These are phyloP conservation scores for Brachypalpus laphriformis DNA, from an alignment of 2,888 invertebrate species.

Conservation along the genomic window DNA sequence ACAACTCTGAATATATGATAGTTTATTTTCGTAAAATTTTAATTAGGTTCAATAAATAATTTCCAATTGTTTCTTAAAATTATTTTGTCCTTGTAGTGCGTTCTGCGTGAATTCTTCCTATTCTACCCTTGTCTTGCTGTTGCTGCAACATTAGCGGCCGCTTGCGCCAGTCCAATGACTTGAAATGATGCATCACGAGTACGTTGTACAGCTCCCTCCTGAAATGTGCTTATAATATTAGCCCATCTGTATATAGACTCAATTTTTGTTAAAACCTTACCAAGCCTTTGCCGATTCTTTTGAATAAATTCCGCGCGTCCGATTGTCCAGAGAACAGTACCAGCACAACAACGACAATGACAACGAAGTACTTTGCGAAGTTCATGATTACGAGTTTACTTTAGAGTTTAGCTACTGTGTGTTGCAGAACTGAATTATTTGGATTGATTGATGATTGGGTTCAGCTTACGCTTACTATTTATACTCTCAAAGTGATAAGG, in stretches of 20 bases:
- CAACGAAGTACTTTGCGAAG: slow-evolving; percentile 75
- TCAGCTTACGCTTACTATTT: not conserved
- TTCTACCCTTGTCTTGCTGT: slow-evolving; percentile 55
- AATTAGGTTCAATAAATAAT: not conserved
- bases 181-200: slow-evolving; percentile 78
- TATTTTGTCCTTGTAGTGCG: not conserved
- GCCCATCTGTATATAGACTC: not conserved
- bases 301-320: slow-evolving; percentile 77
- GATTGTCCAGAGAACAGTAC: slow-evolving; percentile 77
- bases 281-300: slow-evolving; percentile 78
- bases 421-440: not conserved
- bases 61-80: not conserved
- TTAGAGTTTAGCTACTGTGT: not conserved
- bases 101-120: not conserved
- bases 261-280: slow-evolving; percentile 76
- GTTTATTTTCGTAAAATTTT: not conserved
- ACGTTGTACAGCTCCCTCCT: slow-evolving; percentile 76
- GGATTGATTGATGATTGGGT: not conserved
- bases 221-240: not conserved
- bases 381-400: slow-evolving; percentile 66
- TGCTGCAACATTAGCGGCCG: slow-evolving; percentile 78
- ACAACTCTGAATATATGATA: too few relatives aligned
- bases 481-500: not conserved
- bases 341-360: slow-evolving; percentile 76
- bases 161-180: slow-evolving; percentile 77